phyloP scores from a whole-genome alignment of 2,113 vertebrate genomes.

The Castor canadensis region DNA sequence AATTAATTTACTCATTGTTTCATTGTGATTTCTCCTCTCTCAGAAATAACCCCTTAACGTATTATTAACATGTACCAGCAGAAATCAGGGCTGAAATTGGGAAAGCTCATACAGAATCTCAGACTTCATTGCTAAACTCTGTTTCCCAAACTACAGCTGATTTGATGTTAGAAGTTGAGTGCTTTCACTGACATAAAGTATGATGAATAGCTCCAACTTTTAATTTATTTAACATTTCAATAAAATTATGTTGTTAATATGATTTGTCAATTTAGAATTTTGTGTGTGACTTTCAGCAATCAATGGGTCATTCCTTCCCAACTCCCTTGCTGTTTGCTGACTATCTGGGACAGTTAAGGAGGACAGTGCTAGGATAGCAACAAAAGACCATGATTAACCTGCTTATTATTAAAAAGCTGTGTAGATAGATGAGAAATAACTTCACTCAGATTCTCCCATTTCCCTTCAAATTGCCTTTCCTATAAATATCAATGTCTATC shows the following conservation, averaged over 20 bases:
- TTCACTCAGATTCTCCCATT: constrained; percentile 10
- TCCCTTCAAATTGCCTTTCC: constrained; percentile 53
- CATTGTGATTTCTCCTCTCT: constrained; percentile 43
- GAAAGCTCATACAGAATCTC: constrained; percentile 11
- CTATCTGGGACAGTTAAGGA: not conserved
- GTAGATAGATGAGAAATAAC: not conserved
- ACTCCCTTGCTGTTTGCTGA: not conserved
- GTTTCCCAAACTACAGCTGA: not conserved
- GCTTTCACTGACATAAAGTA: constrained; percentile 5
- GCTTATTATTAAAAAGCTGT: constrained; percentile 38
- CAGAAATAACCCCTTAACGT: constrained; percentile 55
- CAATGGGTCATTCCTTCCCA: not conserved
- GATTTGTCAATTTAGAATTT: not conserved
- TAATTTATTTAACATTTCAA: constrained; percentile 24
- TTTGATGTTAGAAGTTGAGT: not conserved
- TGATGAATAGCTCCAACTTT: not conserved
- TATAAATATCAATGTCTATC: not conserved
- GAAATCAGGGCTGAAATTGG: constrained; percentile 35
- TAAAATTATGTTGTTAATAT: constrained; percentile 10
- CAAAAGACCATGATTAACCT: not conserved
- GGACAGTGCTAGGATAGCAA: not conserved
- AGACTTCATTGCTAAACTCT: constrained; percentile 14
- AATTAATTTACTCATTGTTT: constrained; percentile 59
- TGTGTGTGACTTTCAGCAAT: not conserved
- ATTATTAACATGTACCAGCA: constrained; percentile 52